phyloP scores from a whole-genome alignment of 2,888 invertebrate genomes.

The Caenorhabditis sulstoni region DNA sequence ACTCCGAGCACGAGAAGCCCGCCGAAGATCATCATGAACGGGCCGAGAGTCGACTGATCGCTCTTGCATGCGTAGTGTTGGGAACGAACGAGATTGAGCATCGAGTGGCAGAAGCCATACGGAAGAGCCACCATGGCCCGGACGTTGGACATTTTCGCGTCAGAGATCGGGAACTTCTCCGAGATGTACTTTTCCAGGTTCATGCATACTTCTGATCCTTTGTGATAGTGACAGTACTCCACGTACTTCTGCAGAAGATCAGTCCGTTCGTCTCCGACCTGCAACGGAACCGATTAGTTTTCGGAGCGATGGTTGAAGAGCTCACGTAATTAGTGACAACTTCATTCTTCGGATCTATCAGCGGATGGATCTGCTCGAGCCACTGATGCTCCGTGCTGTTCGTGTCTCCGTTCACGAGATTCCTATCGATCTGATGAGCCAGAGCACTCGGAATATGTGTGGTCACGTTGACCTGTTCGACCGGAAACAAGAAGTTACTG shows the following conservation, averaged over 20 bases:
- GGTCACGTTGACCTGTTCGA: constrained; percentile 67
- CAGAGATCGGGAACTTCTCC: constrained; percentile 52
- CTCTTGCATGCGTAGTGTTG: constrained; percentile 59
- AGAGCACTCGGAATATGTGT: constrained; percentile 59
- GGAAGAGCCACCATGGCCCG: constrained; percentile 68
- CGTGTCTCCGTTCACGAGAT: constrained; percentile 30
- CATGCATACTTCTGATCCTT: constrained; percentile 41
- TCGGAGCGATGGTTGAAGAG: neutral
- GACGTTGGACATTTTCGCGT: constrained; percentile 60
- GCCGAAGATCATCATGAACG: constrained; percentile 79
- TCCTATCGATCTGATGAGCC: constrained; percentile 60
- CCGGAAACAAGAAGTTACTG: constrained; percentile 79
- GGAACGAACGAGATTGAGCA: constrained; percentile 66
- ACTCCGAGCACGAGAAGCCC: constrained; percentile 80
- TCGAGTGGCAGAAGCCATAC: constrained; percentile 75
- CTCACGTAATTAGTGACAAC: constrained; percentile 54
- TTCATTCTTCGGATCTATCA: constrained; percentile 50
- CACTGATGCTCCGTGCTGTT: constrained; percentile 42
- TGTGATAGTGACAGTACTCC: constrained; percentile 49
- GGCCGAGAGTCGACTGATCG: constrained; percentile 73
- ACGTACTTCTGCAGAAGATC: constrained; percentile 57
- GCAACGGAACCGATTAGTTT: neutral
- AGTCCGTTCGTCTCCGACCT: constrained; percentile 45
- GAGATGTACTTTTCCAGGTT: constrained; percentile 47
- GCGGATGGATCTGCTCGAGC: constrained; percentile 47